A percentile compares a stretch with the other conserved stretches of the same genome.
These are phyloP conservation scores for Cheilosia soror DNA, from an alignment of 2,888 invertebrate genomes.

Conservation along the genomic window DNA sequence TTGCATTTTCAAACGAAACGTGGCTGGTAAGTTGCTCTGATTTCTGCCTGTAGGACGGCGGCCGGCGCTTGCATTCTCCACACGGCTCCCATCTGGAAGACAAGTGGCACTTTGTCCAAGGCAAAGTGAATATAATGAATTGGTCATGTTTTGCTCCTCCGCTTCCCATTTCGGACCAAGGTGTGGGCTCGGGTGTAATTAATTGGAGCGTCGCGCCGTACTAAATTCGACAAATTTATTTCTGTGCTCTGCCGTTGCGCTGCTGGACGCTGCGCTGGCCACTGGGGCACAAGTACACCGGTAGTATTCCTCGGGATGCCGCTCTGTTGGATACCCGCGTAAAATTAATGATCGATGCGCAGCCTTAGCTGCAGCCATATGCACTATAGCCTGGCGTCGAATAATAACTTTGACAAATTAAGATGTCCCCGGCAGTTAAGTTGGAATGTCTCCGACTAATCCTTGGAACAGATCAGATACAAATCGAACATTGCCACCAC, in stretches of 20 bases:
- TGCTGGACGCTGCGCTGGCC: slow-evolving; percentile 27
- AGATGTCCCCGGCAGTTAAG: slow-evolving; percentile 60
- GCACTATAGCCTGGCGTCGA: slow-evolving; percentile 11
- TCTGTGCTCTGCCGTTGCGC: slow-evolving; percentile 42
- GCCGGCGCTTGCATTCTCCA: slow-evolving; percentile 48
- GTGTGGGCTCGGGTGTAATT: slow-evolving; percentile 71
- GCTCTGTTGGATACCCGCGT: slow-evolving; percentile 50
- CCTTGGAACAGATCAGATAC: slow-evolving; percentile 57
- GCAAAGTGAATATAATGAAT: slow-evolving; percentile 71
- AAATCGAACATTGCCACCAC: slow-evolving; percentile 68
- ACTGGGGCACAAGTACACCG: background rate
- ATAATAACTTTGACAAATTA: slow-evolving; percentile 74
- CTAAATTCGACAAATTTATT: slow-evolving; percentile 74
- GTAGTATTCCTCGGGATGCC: too few species aligned
- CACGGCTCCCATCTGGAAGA: slow-evolving; percentile 51
- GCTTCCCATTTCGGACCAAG: slow-evolving; percentile 37
- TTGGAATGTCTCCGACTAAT: slow-evolving; percentile 53
- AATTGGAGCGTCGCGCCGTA: slow-evolving; percentile 69
- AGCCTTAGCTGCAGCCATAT: background rate
- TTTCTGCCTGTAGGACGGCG: slow-evolving; percentile 12
- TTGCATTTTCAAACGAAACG: slow-evolving; percentile 46
- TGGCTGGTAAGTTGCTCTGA: slow-evolving; percentile 39
- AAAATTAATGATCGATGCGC: slow-evolving; percentile 71
- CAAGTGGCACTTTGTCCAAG: slow-evolving; percentile 72
- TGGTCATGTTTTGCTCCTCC: slow-evolving; percentile 59